Evolutionary conservation across 1,140 invertebrate species (phyloP), one percentile per base, ranked within the genome.

Genomic region (Drosophila suzukii): DNA sequence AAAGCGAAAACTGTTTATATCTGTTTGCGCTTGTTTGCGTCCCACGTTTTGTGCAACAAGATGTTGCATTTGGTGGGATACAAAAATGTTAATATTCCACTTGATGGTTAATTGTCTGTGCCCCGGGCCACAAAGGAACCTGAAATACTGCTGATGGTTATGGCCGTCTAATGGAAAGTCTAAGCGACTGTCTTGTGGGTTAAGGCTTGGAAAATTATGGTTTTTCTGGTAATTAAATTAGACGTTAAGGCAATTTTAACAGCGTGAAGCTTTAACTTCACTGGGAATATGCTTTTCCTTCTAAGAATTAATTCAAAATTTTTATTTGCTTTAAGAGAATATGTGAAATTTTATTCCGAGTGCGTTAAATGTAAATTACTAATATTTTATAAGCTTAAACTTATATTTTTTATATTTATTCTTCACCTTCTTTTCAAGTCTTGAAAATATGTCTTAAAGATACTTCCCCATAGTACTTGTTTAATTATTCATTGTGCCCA

Each of bases 1-100:
- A 86, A 79, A 79, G 75, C 66, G 71, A 82, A 81, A 82, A 88
- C 58, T 67, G 74, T 68, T 57, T 76, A 58, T 71, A 59, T 70
- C 65, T 39, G 65, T 51, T 38, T 56, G 47, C 30, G 47, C 34
- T 71, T 49, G 55, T 74, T 43, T 41, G 59, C 53, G 20, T 32
- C 3, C 51, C 68, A 71, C 47, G 55, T 61, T 67, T 58, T 85
- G 77, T 78, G 65, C 68, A 58, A 66, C 39, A 54, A 78, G 68
- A 73, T 78, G 60, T 78, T 81, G 78, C 78, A 78, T 75, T 70
- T 60, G 27, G 36, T 32, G 53, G 27, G 51, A 57, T 49, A 47
- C 43, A 34, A 44, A 49, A 66, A 59, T 58, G 46, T 57, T 24
- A 62, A 74, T 74, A 74, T 55, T 73, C 50, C 70, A 55, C 68